Evolutionary conservation across 1,140 invertebrate genomes (phyloP), one percentile per base, ranked within the genome.

Genomic region (Drosophila pachea): DNA sequence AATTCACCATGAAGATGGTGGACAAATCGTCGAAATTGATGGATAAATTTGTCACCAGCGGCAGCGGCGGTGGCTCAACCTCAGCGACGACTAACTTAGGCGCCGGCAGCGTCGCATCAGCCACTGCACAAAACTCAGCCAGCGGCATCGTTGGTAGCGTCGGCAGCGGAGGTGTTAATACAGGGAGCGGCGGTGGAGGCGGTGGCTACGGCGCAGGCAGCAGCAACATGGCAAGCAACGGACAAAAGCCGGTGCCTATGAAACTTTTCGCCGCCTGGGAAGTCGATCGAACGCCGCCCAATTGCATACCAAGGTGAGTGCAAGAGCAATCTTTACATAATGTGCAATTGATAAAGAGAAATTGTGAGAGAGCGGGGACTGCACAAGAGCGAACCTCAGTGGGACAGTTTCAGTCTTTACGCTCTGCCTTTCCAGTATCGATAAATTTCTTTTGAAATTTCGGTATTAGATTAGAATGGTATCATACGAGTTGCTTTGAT

Each of bases 231-330:
- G 65, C 62, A 33, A 61, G 66, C 33, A 84, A 77, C 59, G 71
- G 73, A 47, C 79, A 82, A 33, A 97, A 96, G 93, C 96, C 96
- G 78, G 95, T 98, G 88, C 96, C 97, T 78, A 98, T 98, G 97
- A 97, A 97, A 91, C 93, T 99, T 73, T 99, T 98, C 92, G 97
- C 97, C 66, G 97, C 97, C 75, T 98, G 97, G 97, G 97, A 98
- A 93, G 95, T 98, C 63, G 97, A 99, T 91, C 94, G 97, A 89
- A 98, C 97, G 64, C 96, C 97, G 49, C 94, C 97, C 66, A 98
- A 97, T 91, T 98, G 97, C 90, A 97, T 98, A 90, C 97, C 97
- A 89, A 97, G 97, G 97, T 97, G 93, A 91, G 79, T 84, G 47
- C 32, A 50, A 7, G 16, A 40, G 43, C 42, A 60, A 36, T 43